phyloP scores from a whole-genome alignment of 2,888 invertebrate species.

The Drosophila merina region DNA sequence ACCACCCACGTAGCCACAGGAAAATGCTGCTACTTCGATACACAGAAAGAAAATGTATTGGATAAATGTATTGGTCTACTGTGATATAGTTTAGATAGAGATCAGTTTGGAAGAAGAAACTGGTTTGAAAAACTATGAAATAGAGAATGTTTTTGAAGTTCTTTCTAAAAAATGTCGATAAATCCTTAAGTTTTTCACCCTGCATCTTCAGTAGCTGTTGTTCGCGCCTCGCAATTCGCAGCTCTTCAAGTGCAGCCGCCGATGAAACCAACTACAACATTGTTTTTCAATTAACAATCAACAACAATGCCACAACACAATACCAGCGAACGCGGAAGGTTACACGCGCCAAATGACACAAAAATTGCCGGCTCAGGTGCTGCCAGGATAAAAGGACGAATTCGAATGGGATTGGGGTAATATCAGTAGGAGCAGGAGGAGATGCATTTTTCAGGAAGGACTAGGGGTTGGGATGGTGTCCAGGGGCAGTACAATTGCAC shows the following conservation, averaged over 20 bases:
- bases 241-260: constrained; percentile 68
- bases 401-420: background rate
- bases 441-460: background rate
- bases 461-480: background rate
- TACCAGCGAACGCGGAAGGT: constrained; percentile 58
- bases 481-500: constrained; percentile 51
- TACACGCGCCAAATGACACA: constrained; percentile 70
- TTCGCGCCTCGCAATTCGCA: constrained; percentile 64
- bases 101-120: background rate
- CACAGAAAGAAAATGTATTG: constrained; percentile 5
- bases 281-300: constrained; percentile 81
- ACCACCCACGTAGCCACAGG: background rate
- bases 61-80: background rate
- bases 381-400: constrained; percentile 22
- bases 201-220: constrained; percentile 38
- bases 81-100: too few relatives aligned
- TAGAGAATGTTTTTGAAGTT: too few relatives aligned
- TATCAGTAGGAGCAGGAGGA: background rate
- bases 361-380: constrained; percentile 70
- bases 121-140: background rate
- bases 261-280: constrained; percentile 65
- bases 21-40: constrained; percentile 18
- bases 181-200: background rate
- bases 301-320: constrained; percentile 76
- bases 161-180: background rate